Evolutionary conservation across 2,113 vertebrate species (phyloP).

Genomic region (Aythya baeri): DNA sequence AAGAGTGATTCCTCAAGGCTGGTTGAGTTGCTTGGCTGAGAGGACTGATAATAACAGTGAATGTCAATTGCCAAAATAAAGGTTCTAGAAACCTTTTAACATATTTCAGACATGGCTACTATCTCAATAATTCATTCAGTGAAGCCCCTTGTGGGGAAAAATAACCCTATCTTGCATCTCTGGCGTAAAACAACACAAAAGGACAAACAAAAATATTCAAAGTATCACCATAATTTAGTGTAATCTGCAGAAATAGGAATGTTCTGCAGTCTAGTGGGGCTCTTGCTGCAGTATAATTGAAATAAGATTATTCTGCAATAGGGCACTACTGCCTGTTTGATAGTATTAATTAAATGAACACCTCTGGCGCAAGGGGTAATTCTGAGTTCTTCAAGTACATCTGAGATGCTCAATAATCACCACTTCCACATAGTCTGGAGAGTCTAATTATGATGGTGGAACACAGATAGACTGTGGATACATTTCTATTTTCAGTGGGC

Average conservation of each 20-base stretch:
- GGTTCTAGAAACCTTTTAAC: neutral
- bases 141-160: neutral
- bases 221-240: neutral
- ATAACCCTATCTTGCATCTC: neutral
- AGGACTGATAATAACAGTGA: neutral
- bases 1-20: neutral
- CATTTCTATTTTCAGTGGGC: neutral
- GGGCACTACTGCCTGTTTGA: neutral
- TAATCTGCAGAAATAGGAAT: neutral
- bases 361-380: conserved; percentile 34
- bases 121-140: neutral
- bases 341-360: conserved; percentile 49
- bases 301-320: conserved; percentile 51
- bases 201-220: conserved; percentile 12
- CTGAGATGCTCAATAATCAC: conserved; percentile 38
- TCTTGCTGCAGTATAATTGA: conserved; percentile 8
- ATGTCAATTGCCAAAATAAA: neutral
- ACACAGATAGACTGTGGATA: neutral
- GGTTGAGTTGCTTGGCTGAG: neutral
- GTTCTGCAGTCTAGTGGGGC: neutral
- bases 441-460: conserved; percentile 4
- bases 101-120: neutral
- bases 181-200: neutral
- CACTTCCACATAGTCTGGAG: neutral
- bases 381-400: neutral